Base-by-base conservation (phyloP, 2,888 invertebrate genomes). In the Pseudococcus longispinus region DNA sequence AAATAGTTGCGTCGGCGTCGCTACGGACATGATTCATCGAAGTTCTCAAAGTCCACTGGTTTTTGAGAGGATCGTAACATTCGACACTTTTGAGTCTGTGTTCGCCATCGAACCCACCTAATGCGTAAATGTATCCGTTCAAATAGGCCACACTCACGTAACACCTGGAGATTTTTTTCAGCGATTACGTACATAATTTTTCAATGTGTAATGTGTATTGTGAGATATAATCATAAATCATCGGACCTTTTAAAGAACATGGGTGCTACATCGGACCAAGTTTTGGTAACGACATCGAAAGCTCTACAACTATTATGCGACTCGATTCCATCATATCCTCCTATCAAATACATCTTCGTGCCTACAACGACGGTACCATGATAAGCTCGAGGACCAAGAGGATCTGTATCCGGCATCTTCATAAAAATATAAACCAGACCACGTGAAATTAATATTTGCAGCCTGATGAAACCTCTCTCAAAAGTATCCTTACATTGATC, bases 351-450 rank as follows among this genome's bases (percentile, higher is more conserved):
- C 88, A 98, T 96, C 89, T 95, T 94, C 89, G 93, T 93, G 0
- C 95, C 96, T 0, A 98, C 93, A 0, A 97, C 96, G 0, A 96
- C 96, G 0, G 96, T 96, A 20, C 97, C 97, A 90, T 98, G 98
- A 90, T 98, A 98, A 0, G 97, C 97, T 87, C 97, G 92, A 0
- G 97, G 88, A 0, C 87, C 87, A 15, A 84, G 29, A 2, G 87
- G 83, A 42, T 88, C 88, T 0, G 94, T 94, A 42, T 94, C 91
- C 11, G 85, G 85, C 85, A 85, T 85, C 85, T 85, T 46, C 6
- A 11, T 37, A 37, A 42, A 42, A 44, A 55, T 6, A 55, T 42
- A 20, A 37, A 37, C n/a, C n/a, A 3, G 6, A 60, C 3, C 4
- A 51, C n/a, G 3, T 60, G 9, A 9, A 23, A 60, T 11, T 60